Evolutionary conservation across 2,888 invertebrate genomes (phyloP).

Genomic region (Polydesmus complanatus): DNA sequence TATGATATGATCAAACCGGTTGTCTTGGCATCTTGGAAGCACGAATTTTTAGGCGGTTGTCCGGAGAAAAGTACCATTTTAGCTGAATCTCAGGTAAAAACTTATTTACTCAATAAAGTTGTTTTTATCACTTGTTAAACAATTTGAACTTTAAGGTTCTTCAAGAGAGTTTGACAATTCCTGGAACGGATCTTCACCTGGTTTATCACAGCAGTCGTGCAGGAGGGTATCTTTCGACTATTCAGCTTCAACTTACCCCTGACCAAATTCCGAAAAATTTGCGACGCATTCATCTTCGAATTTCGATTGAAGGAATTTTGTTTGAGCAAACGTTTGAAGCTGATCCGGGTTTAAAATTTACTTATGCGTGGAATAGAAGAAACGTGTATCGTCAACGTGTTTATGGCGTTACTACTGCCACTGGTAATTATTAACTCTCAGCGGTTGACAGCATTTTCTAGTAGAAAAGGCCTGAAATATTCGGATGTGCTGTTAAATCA

Average conservation of each 20-base stretch:
- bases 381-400: slow-evolving; percentile 60
- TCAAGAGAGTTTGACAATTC: slow-evolving; percentile 89
- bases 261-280: slow-evolving; percentile 62
- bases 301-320: slow-evolving; percentile 70
- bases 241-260: slow-evolving; percentile 76
- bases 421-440: slow-evolving; percentile 30
- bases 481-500: too few species aligned
- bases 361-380: slow-evolving; percentile 94
- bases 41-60: slow-evolving; percentile 72
- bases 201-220: slow-evolving; percentile 93
- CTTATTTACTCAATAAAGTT: slow-evolving; percentile 1
- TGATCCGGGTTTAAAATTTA: slow-evolving; percentile 85
- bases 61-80: slow-evolving; percentile 69
- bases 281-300: slow-evolving; percentile 73
- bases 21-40: slow-evolving; percentile 78
- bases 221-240: slow-evolving; percentile 82
- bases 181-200: slow-evolving; percentile 81
- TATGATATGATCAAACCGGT: slow-evolving; percentile 70
- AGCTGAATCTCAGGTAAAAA: slow-evolving; percentile 70
- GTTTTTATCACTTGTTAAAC: too few species aligned
- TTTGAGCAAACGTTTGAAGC: slow-evolving; percentile 90
- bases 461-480: too few species aligned
- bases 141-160: slow-evolving; percentile 54
- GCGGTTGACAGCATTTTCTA: too few species aligned
- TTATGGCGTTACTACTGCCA: slow-evolving; percentile 36